Conservation (phyloP, 64 coral and sea anemone species). For the Porites lutea region DNA sequence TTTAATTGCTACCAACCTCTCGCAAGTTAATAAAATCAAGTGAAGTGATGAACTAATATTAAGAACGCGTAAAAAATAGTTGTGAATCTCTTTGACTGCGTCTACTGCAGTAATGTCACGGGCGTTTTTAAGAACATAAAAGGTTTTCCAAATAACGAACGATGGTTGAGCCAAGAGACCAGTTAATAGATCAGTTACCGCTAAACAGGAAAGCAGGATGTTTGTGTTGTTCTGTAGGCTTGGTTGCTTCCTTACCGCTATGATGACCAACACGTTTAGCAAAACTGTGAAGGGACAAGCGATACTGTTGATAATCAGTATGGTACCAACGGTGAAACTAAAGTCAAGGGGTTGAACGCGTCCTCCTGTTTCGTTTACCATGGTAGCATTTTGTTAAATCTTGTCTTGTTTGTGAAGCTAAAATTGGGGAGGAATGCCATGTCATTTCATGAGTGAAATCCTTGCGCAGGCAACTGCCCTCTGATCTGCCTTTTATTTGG, state of each 20-base stretch:
- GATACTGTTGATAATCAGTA: background rate
- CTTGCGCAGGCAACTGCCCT: too few relatives aligned
- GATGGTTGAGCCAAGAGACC: background rate
- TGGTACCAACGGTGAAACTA: background rate
- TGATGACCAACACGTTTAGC: conserved; percentile 17
- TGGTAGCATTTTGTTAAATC: too few relatives aligned
- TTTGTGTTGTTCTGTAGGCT: background rate
- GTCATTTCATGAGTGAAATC: too few relatives aligned
- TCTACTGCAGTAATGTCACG: background rate
- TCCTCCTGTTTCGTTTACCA: background rate
- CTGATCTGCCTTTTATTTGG: too few relatives aligned
- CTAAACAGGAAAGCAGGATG: conserved; percentile 2
- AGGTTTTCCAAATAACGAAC: background rate
- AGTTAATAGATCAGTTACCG: conserved; percentile 9
- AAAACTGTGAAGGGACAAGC: conserved; percentile 10
- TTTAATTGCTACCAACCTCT: background rate
- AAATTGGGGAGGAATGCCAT: too few relatives aligned
- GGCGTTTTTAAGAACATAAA: background rate
- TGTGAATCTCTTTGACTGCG: background rate
- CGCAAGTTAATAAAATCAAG: background rate
- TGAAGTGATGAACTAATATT: background rate
- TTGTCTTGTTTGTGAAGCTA: too few relatives aligned
- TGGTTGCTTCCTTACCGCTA: background rate
- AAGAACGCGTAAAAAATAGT: background rate
- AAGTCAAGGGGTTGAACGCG: background rate